Percentiles rank a stretch among this genome's conserved stretches.
Evolutionary conservation across 2,888 invertebrate species (phyloP).

Genomic region (Linnaemya tessellans): DNA sequence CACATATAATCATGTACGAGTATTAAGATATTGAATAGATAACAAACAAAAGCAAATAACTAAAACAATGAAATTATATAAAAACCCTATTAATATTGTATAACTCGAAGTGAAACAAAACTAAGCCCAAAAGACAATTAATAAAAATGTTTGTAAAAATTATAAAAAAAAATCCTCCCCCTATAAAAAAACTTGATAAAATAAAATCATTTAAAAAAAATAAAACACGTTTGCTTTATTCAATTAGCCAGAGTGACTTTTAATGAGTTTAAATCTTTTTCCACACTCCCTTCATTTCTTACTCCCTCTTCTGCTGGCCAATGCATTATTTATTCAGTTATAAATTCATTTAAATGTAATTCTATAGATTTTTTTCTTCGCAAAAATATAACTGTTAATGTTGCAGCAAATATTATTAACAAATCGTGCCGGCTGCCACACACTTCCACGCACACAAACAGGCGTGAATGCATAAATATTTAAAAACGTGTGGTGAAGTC

Average conservation of each 20-base stretch:
- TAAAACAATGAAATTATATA: constrained; percentile 34
- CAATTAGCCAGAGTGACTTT: constrained; percentile 70
- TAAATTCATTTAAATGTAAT: neutral
- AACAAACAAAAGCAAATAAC: constrained; percentile 73
- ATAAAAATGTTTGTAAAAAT: constrained; percentile 56
- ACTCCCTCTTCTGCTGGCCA: neutral
- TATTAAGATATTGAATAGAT: constrained; percentile 61
- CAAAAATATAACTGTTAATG: neutral
- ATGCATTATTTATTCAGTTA: constrained; percentile 18
- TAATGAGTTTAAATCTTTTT: constrained; percentile 63
- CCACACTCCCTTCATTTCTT: neutral
- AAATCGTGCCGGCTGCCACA: neutral
- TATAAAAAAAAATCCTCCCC: constrained; percentile 37
- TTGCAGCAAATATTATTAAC: constrained; percentile 1
- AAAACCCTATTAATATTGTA: constrained; percentile 50
- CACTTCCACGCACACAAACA: neutral
- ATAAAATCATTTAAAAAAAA: constrained; percentile 56
- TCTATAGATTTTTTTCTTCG: neutral
- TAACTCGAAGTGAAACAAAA: constrained; percentile 32
- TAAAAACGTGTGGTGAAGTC: neutral
- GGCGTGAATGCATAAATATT: neutral
- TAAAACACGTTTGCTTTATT: constrained; percentile 68
- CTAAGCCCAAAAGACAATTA: constrained; percentile 21
- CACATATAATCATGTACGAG: constrained; percentile 67
- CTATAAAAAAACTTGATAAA: constrained; percentile 31